phyloP scores from a whole-genome alignment of 2,113 vertebrate species.

The Pimephales promelas region DNA sequence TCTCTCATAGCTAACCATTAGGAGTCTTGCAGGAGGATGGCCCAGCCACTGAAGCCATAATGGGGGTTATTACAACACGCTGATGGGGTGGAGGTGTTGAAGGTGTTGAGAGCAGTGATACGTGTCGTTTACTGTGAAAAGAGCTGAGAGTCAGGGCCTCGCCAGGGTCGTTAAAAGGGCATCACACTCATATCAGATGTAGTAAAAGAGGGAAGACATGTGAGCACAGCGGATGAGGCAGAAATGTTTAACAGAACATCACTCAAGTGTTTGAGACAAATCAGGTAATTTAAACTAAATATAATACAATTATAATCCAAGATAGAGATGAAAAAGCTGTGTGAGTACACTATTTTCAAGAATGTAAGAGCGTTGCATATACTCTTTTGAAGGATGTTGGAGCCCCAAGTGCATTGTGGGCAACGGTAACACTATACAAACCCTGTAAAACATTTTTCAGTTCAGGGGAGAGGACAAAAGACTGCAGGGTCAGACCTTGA shows the following conservation, averaged over 20 bases:
- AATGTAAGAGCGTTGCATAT: neutral
- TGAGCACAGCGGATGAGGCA: neutral
- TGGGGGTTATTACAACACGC: constrained; percentile 75
- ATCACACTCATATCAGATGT: constrained; percentile 55
- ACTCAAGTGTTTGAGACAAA: neutral
- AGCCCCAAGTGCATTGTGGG: neutral
- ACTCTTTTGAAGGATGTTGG: neutral
- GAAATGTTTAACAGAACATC: neutral
- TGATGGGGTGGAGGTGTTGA: constrained; percentile 70
- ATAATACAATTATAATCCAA: constrained; percentile 9
- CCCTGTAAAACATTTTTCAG: neutral
- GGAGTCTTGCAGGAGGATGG: constrained; percentile 48
- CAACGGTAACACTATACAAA: neutral
- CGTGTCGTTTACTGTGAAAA: constrained; percentile 75
- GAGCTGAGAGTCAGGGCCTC: constrained; percentile 54
- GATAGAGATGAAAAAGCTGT: neutral
- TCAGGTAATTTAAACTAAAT: constrained; percentile 5
- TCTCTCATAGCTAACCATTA: constrained; percentile 58
- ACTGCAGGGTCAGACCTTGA: neutral
- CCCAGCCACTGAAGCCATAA: constrained; percentile 66
- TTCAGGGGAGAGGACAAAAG: neutral
- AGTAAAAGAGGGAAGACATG: constrained; percentile 51
- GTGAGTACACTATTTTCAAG: neutral
- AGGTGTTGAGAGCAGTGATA: constrained; percentile 78
- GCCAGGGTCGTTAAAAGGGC: constrained; percentile 75